Evolutionary conservation across 2,113 vertebrate species (phyloP), one percentile per base, ranked within the genome.

Genomic region (Pristiophorus japonicus): DNA sequence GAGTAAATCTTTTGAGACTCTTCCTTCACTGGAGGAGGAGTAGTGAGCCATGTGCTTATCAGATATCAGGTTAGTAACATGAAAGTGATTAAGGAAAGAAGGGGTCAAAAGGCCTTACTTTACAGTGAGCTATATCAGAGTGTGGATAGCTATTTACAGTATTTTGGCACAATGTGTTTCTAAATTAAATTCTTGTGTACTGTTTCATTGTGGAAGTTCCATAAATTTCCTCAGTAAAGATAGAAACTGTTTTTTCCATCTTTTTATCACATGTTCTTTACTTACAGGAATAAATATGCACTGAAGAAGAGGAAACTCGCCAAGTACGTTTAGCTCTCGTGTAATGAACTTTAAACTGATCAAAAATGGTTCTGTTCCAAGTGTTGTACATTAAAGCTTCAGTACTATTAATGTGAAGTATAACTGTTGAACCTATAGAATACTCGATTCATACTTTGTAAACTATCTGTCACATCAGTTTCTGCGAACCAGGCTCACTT

Each of bases 221-320:
- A 47, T 38, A 42, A 94, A 27, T 27, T 70, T 42, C 42, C 22
- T 14, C 24, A 70, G 38, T 94, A 16, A 70, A 70, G 66, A 1
- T 70, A 27, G 66, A 73, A 70, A 94, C 6, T 27, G 63, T 45
- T 73, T 73, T 55, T n/a, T 18, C 38, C 38, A 81, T 81, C 65
- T 65, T 62, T 91, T 70, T 70, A 94, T 51, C 63, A 67, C 27
- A 34, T 94, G 45, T 92, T 95, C 66, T 97, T 96, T 92, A 97
- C 97, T 97, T 96, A 73, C 97, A 99, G 99, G 99, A 98, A 98
- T 97, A 99, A 99, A 98, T 99, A 99, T 24, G 99, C 98, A 85
- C 97, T 99, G 97, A 99, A 99, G 98, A 99, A 99, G 97, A 98
- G 98, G 97, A 99, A 99, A 96, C 97, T 99, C 96, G 99, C 98